Percentiles rank a stretch among this genome's conserved stretches.
Evolutionary conservation across 2,888 invertebrate genomes (phyloP).

Genomic region (Tryphoninae sp.): DNA sequence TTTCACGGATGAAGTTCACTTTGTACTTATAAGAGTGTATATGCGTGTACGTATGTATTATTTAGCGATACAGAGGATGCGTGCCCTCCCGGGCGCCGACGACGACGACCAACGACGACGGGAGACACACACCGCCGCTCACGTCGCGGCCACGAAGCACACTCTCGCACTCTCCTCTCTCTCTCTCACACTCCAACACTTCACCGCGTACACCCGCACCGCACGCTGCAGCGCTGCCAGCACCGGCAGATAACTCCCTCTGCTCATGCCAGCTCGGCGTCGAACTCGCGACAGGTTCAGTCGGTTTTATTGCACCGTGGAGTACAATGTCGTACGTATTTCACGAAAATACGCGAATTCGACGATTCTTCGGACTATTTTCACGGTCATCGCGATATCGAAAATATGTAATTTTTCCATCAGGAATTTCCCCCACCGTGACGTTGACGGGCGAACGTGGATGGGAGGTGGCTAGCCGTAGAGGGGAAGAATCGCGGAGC

Average conservation of each 20-base stretch:
- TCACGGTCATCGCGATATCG: constrained; percentile 21
- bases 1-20: constrained; percentile 1
- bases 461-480: neutral
- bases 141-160: constrained; percentile 37
- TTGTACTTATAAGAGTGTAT: constrained; percentile 4
- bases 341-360: constrained; percentile 5
- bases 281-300: neutral
- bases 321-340: constrained; percentile 3
- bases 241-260: constrained; percentile 2
- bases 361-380: constrained; percentile 16
- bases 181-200: neutral
- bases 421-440: neutral
- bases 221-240: constrained; percentile 1
- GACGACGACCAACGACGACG: constrained; percentile 57
- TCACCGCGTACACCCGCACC: constrained; percentile 3
- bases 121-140: constrained; percentile 56
- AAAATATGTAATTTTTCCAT: constrained; percentile 47
- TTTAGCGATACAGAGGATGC: constrained; percentile 38
- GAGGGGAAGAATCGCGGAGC: neutral
- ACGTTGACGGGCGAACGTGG: neutral
- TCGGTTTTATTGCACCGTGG: neutral
- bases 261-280: neutral
- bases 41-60: neutral
- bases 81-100: constrained; percentile 62
- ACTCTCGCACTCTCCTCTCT: neutral